Percentiles rank a stretch among this genome's conserved stretches.
Conservation (phyloP, 2,113 vertebrate genomes). For the Lophura nycthemera region DNA sequence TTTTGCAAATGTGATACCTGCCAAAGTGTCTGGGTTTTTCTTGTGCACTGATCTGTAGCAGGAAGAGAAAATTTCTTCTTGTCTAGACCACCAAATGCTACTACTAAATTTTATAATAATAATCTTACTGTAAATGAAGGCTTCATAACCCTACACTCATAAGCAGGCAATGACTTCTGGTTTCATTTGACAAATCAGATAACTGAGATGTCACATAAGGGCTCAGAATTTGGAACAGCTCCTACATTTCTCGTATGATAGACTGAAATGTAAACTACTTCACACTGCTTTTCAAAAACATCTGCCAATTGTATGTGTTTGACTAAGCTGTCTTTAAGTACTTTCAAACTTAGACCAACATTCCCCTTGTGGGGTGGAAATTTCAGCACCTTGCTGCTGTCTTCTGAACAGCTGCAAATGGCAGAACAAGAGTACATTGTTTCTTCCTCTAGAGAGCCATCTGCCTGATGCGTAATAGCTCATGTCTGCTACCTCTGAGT, state of each 20-base stretch:
- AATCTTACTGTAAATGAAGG: not conserved
- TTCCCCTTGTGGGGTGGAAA: slow-evolving; percentile 27
- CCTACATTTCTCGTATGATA: not conserved
- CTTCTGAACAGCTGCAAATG: slow-evolving; percentile 40
- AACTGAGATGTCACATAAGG: not conserved
- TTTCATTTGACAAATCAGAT: slow-evolving; percentile 5
- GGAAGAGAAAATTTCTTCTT: slow-evolving; percentile 1
- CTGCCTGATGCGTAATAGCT: not conserved
- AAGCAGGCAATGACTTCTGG: not conserved
- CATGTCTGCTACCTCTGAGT: not conserved
- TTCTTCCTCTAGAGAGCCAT: not conserved
- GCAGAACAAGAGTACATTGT: slow-evolving; percentile 14
- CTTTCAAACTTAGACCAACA: slow-evolving; percentile 30
- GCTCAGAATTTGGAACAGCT: not conserved
- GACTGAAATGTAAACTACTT: slow-evolving; percentile 29
- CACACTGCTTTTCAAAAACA: not conserved
- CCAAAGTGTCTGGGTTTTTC: not conserved
- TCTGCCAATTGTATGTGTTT: slow-evolving; percentile 37
- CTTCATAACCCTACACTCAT: not conserved
- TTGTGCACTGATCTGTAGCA: not conserved
- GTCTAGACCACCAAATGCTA: not conserved
- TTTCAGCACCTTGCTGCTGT: slow-evolving; percentile 42
- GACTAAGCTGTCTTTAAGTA: slow-evolving; percentile 19
- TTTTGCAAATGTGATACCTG: slow-evolving; percentile 1
- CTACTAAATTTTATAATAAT: not conserved